Evolutionary conservation across 1,140 invertebrate species (phyloP), one percentile per base, ranked within the genome.

Genomic region (Megathymus violae): DNA sequence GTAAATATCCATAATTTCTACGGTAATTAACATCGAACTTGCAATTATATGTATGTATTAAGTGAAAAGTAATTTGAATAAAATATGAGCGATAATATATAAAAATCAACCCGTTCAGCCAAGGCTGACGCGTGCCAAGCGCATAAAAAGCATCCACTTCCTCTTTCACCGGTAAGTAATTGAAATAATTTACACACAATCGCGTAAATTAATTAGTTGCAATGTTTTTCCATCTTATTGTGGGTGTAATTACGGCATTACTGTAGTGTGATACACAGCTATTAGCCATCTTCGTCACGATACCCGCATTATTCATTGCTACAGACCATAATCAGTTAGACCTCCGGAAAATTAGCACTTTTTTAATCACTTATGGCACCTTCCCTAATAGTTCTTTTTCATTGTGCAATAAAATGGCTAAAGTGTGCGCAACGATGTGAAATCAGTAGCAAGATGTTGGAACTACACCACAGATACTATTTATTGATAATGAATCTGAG

Each of bases 151-250:
- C 2, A 2, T 5, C 19, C 2, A 22, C 19, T 22, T 22, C 19
- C 19, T 22, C 19, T 22, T 43, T 43, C 13, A 43, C 15, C 10
- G 15, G 15, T 10, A 17, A 10, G 1, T 17, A 17, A 17, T 11
- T 38, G 11, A 38, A 38, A 38, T 15, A 15, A 41, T 41, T 15
- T 41, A 15, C 14, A 54, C 51, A 54, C 51, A 44, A 56, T 56
- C 14, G 52, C 10, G 52, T 17, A 56, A 56, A 56, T 56, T 56
- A 44, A 56, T 56, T 56, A 56, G 19, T 40, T 31, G 52, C 40
- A 56, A 41, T 54, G 50, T 56, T 56, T 56, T 31, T 31, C 52
- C 52, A 56, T 56, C 52, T 56, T 40, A 56, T 56, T 56, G 41
- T 40, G 13, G 19, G 16, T n/a, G 41, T 56, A 56, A 56, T 56